Percentiles rank a stretch among this genome's conserved stretches.
Evolutionary conservation across 64 coral and sea anemone genomes (phyloP).

Genomic region (Pachyseris speciosa): DNA sequence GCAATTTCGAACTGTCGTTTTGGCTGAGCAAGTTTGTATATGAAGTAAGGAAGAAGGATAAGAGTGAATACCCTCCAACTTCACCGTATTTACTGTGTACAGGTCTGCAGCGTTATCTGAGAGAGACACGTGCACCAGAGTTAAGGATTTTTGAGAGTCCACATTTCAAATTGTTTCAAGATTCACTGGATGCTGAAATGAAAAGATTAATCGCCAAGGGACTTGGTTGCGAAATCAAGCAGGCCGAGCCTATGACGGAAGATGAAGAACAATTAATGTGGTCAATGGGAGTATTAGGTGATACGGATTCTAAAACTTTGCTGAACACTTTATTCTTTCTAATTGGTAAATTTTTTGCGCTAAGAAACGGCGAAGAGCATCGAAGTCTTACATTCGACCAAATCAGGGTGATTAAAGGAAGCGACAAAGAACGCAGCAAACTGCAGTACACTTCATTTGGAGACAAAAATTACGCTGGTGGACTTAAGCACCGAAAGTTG

Average conservation of each 20-base stretch:
- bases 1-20: slow-evolving; percentile 32
- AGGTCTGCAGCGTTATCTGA: slow-evolving; percentile 26
- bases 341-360: slow-evolving; percentile 43
- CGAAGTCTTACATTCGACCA: slow-evolving; percentile 49
- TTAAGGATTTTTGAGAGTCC: slow-evolving; percentile 39
- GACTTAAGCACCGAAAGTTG: slow-evolving; percentile 51
- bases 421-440: slow-evolving; percentile 46
- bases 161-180: slow-evolving; percentile 50
- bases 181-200: slow-evolving; percentile 52
- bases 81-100: slow-evolving; percentile 24
- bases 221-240: slow-evolving; percentile 7
- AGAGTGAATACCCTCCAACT: slow-evolving; percentile 24
- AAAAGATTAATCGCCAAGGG: slow-evolving; percentile 34
- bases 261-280: slow-evolving; percentile 57
- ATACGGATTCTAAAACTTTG: slow-evolving; percentile 52
- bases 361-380: slow-evolving; percentile 50
- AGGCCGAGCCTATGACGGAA: slow-evolving; percentile 40
- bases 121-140: slow-evolving; percentile 22
- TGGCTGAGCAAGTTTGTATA: slow-evolving; percentile 38
- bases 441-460: slow-evolving; percentile 59
- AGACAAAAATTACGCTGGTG: slow-evolving; percentile 53
- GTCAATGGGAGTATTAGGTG: slow-evolving; percentile 42
- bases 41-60: slow-evolving; percentile 29
- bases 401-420: slow-evolving; percentile 48
- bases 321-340: slow-evolving; percentile 48